Conservation (phyloP, 2,113 vertebrate genomes). For the Eurypyga helias region DNA sequence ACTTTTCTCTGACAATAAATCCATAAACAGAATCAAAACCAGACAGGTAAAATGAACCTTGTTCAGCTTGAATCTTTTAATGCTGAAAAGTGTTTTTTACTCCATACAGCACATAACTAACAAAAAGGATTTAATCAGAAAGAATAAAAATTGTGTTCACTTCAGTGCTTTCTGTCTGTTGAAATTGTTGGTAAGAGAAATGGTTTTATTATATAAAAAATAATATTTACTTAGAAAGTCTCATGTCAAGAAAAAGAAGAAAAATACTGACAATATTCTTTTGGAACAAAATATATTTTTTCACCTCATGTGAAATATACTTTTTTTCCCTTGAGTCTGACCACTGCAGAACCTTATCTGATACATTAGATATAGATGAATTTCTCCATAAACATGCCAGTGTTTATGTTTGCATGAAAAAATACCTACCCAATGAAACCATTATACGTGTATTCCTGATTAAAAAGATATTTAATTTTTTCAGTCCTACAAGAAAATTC, state of each 20-base stretch:
- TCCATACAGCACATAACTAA: background rate
- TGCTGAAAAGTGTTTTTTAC: background rate
- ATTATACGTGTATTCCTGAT: background rate
- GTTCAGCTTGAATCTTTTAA: background rate
- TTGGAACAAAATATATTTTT: background rate
- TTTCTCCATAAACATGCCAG: background rate
- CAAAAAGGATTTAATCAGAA: constrained; percentile 35
- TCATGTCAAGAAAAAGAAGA: constrained; percentile 12
- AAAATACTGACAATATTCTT: background rate
- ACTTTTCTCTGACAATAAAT: constrained; percentile 25
- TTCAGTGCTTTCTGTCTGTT: background rate
- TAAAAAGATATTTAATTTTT: background rate
- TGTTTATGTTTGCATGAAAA: background rate
- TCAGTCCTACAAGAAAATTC: background rate
- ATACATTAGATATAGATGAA: background rate
- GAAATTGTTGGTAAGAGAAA: constrained; percentile 17
- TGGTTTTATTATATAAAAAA: background rate
- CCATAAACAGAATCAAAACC: constrained; percentile 6
- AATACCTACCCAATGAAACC: background rate
- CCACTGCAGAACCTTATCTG: background rate
- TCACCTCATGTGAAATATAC: background rate
- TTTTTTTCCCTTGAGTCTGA: background rate
- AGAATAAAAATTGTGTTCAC: background rate
- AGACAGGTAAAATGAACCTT: constrained; percentile 25
- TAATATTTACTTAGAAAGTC: background rate